phyloP scores from a whole-genome alignment of 2,113 vertebrate genomes.

The Lamprologus speciosus region DNA sequence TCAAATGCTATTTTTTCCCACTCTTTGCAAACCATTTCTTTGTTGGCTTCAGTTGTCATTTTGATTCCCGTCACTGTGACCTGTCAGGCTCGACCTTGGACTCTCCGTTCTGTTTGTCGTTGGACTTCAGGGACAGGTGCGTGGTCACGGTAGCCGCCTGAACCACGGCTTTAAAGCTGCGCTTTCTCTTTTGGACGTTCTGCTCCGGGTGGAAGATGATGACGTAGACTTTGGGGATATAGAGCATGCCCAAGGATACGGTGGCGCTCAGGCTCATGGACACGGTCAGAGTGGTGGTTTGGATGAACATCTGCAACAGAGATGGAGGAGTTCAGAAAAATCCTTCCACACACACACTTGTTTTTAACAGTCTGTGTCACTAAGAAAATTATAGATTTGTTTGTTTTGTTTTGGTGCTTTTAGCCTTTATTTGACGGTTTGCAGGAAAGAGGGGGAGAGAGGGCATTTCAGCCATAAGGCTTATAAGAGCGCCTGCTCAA shows the following conservation, averaged over 20 bases:
- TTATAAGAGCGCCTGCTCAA: neutral
- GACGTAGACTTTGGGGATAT: conserved; percentile 84
- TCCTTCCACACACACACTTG: neutral
- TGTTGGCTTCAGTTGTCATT: neutral
- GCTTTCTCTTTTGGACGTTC: conserved; percentile 86
- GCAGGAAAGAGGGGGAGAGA: neutral
- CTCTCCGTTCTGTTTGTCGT: conserved; percentile 74
- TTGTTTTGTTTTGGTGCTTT: neutral
- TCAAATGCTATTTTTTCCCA: neutral
- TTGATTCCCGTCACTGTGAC: conserved; percentile 46
- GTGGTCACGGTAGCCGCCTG: conserved; percentile 66
- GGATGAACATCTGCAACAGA: conserved; percentile 82
- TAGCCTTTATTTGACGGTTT: neutral
- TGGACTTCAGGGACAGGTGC: conserved; percentile 70
- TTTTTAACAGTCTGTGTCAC: neutral
- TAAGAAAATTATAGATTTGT: neutral
- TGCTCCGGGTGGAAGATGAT: conserved; percentile 86
- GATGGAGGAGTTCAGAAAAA: neutral
- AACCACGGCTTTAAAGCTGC: conserved; percentile 78
- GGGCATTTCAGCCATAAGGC: neutral
- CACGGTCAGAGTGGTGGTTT: conserved; percentile 85
- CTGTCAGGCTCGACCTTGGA: conserved; percentile 67
- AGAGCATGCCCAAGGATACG: conserved; percentile 87
- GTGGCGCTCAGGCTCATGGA: conserved; percentile 88
- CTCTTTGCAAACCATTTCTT: neutral